Base-by-base conservation (phyloP, 2,888 invertebrate species). In the Acrobasis repandana region DNA sequence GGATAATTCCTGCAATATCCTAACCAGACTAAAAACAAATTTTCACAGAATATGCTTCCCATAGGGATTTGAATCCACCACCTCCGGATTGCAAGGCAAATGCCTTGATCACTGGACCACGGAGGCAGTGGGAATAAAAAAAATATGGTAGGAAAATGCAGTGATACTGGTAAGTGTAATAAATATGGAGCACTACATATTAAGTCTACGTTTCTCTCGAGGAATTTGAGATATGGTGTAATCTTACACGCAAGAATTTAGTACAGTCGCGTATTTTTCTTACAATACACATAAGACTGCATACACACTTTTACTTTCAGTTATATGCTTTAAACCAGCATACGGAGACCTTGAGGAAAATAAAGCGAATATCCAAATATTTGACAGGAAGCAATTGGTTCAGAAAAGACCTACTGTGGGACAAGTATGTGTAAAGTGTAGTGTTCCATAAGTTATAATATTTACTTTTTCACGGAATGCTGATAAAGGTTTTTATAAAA, bases 371-470 rank as follows among this genome's bases (percentile, higher is more conserved):
- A 18, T 18, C 15, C 20, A 18, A 54, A 54, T 54, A 54, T 54
- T 54, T 54, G 54, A 18, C 20, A 36, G 15, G 20, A 38, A 18
- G 38, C 34, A 38, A 54, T 54, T 20, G 18, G 36, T 38, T 20
- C 54, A 18, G 38, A 15, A 54, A 54, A 20, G 54, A 54, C 18
- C 54, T n/a, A n/a, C n/a, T n/a, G n/a, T n/a, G n/a, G n/a, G n/a
- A n/a, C n/a, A 54, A 54, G 18, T 54, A 54, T 11, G 54, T 38
- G 38, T 54, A 38, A 54, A 54, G 54, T 36, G 36, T 36, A 52
- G 16, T 52, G 11, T 34, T 36, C 36, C 52, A 36, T 52, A 52
- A 18, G 34, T n/a, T 52, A 52, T 36, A 16, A n/a, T 52, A 36
- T 52, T 52, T 52, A 36, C 11, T 52, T 52, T 36, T n/a, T n/a